phyloP scores from a whole-genome alignment of 2,113 vertebrate species.

The Cynocephalus volans region DNA sequence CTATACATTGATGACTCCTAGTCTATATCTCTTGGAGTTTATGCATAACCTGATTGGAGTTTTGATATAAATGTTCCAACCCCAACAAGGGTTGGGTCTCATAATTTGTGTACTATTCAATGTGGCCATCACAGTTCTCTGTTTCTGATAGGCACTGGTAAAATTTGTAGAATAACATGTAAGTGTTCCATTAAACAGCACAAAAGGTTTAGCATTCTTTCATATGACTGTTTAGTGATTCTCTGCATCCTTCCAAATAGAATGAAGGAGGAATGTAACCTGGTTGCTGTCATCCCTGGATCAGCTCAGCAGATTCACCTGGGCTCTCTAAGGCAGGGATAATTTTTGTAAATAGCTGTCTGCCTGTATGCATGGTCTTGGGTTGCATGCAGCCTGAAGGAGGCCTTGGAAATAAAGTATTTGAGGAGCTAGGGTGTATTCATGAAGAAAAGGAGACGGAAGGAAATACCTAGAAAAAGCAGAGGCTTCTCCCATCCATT shows the following conservation, averaged over 20 bases:
- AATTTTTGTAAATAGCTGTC: not conserved
- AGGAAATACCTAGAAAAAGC: not conserved
- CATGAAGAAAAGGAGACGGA: not conserved
- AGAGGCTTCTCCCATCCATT: not conserved
- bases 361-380: not conserved
- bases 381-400: not conserved
- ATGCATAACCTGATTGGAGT: not conserved
- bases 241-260: not conserved
- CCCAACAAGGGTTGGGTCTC: not conserved
- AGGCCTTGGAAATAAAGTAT: not conserved
- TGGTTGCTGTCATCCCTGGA: not conserved
- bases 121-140: not conserved
- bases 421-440: not conserved
- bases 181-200: not conserved
- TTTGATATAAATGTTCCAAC: not conserved
- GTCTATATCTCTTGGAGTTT: not conserved
- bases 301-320: not conserved
- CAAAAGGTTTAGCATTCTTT: not conserved
- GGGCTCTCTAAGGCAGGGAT: not conserved
- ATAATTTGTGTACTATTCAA: not conserved
- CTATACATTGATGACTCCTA: not conserved
- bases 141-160: not conserved
- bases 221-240: not conserved
- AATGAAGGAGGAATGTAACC: not conserved
- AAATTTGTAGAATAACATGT: not conserved